Evolutionary conservation across 2,888 invertebrate species (phyloP).

Genomic region (Podabrus alpinus): DNA sequence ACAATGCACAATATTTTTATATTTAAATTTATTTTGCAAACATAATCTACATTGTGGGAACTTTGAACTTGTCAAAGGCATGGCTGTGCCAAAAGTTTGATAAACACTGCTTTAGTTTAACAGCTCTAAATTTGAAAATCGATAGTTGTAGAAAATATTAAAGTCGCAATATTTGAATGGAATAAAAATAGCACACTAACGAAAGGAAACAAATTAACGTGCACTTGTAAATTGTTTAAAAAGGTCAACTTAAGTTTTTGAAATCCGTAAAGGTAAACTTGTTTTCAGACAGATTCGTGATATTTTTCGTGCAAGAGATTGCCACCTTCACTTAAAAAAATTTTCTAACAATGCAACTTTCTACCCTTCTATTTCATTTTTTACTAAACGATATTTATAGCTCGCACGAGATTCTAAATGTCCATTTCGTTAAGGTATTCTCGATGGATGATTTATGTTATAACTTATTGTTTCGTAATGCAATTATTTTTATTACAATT

Average conservation of each 20-base stretch:
- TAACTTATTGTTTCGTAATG: neutral
- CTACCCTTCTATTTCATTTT: neutral
- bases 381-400: neutral
- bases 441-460: neutral
- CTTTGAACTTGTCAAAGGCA: too few relatives aligned
- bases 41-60: neutral
- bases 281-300: neutral
- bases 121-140: neutral
- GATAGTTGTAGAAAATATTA: neutral
- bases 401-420: neutral
- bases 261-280: neutral
- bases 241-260: neutral
- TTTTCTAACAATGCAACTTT: neutral
- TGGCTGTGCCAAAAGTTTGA: neutral
- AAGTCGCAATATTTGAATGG: neutral
- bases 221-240: neutral
- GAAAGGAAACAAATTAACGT: neutral
- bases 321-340: neutral
- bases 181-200: neutral
- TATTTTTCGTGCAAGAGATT: neutral
- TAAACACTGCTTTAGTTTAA: neutral
- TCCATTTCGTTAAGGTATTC: neutral
- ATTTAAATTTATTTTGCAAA: neutral
- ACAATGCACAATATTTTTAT: neutral
- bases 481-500: too few relatives aligned